phyloP scores from a whole-genome alignment of 2,113 vertebrate genomes.

The Lampris megalopsis region DNA sequence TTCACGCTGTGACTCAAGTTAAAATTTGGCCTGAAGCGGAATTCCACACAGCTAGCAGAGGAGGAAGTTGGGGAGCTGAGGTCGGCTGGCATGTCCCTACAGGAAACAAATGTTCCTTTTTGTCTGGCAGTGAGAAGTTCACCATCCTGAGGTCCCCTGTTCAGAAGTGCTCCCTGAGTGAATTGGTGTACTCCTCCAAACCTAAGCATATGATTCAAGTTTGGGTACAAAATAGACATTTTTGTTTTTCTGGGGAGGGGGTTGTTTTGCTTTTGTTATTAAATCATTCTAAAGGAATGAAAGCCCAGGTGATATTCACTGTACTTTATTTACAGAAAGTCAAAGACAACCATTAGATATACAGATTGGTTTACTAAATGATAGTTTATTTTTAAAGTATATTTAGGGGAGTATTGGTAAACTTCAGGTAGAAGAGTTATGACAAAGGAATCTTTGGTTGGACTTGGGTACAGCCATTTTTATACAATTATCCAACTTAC shows the following conservation, averaged over 20 bases:
- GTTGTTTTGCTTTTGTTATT: neutral
- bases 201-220: constrained; percentile 19
- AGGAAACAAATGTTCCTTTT: constrained; percentile 84
- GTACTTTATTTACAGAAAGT: constrained; percentile 28
- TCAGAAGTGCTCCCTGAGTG: constrained; percentile 83
- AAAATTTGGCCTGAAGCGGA: constrained; percentile 40
- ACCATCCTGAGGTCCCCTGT: constrained; percentile 77
- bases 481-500: constrained; percentile 65
- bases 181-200: constrained; percentile 48
- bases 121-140: constrained; percentile 78
- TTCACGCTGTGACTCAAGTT: constrained; percentile 29
- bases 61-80: constrained; percentile 7
- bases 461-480: constrained; percentile 69
- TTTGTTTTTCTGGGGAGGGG: too few species aligned
- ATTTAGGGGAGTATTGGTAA: constrained; percentile 88
- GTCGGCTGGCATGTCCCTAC: constrained; percentile 70
- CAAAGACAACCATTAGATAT: constrained; percentile 15
- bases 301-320: constrained; percentile 6
- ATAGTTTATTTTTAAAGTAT: constrained; percentile 44
- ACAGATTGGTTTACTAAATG: constrained; percentile 9
- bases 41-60: constrained; percentile 5
- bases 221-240: constrained; percentile 5
- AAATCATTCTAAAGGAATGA: constrained; percentile 10
- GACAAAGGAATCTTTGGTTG: constrained; percentile 84
- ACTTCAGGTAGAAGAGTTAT: constrained; percentile 86